Evolutionary conservation across 2,113 vertebrate species (phyloP), one percentile per base, ranked within the genome.

Genomic region (Sprattus sprattus): DNA sequence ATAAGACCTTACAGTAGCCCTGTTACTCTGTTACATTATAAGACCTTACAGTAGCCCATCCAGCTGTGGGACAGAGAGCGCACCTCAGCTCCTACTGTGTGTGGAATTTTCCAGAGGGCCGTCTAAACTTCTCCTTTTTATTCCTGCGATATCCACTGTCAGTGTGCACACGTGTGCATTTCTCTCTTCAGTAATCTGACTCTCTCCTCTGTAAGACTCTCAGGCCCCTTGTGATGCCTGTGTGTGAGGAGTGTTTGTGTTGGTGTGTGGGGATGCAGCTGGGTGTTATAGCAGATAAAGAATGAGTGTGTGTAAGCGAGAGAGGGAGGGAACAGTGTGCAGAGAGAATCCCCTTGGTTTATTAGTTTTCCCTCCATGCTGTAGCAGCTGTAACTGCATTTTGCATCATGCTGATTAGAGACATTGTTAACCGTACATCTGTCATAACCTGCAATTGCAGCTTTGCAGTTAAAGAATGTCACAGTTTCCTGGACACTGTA

Each of bases 341-440:
- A 13, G n/a, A 71, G 64, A 32, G 64, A 11, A 32, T 10, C 64
- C 64, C 64, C 25, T 13, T 28, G 64, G 64, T 71, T 71, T 71
- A 71, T 71, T 71, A 71, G 64, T 25, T 28, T 71, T 71, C 45
- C 4, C 84, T 32, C 13, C 67, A 49, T 45, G 11, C 75, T 50
- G 50, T 60, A 81, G 49, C 84, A 81, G 78, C 44, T 86, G 44
- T 25, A 82, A 49, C 52, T 45, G 32, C 10, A 28, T 71, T 28
- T 25, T 10, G 13, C 25, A 71, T 32, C 8, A 13, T 47, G 46
- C 13, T 49, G 47, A 49, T 49, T 11, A 47, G 46, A 47, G 13
- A 49, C 47, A 54, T 18, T 18, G 52, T 54, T 54, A 54, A 32
- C 64, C 64, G 32, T 32, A 71, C 22, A 64, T 64, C 57, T 6